Percentiles rank a stretch among this genome's conserved stretches.
Evolutionary conservation across 2,888 invertebrate species (phyloP).

Genomic region (Malacosoma neustria): DNA sequence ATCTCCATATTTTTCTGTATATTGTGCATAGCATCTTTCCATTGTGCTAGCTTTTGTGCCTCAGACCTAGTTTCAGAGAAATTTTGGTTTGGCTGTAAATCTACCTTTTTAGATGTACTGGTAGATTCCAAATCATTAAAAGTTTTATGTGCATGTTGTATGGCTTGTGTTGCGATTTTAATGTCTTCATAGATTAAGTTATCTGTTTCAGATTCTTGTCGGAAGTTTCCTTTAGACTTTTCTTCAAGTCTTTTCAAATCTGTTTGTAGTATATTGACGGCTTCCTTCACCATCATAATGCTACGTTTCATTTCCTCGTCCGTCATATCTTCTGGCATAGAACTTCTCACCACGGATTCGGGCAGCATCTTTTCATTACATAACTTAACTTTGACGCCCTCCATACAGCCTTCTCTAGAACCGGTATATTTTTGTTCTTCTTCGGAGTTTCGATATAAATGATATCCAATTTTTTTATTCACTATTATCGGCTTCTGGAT

Average conservation of each 20-base stretch:
- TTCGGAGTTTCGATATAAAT: conserved; percentile 47
- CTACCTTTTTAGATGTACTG: conserved; percentile 25
- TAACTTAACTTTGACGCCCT: conserved; percentile 50
- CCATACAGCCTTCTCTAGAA: conserved; percentile 39
- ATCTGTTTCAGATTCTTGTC: conserved; percentile 24
- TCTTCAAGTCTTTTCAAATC: conserved; percentile 40
- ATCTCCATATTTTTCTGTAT: conserved; percentile 44
- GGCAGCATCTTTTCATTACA: conserved; percentile 32
- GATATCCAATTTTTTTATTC: conserved; percentile 46
- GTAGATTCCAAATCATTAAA: conserved; percentile 39
- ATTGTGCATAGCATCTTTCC: conserved; percentile 47
- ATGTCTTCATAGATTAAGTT: conserved; percentile 43
- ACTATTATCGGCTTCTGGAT: conserved; percentile 46
- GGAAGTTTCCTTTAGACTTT: conserved; percentile 18
- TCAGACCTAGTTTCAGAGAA: conserved; percentile 27
- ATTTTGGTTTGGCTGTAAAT: conserved; percentile 21
- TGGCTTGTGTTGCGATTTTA: conserved; percentile 42
- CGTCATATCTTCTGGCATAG: conserved; percentile 22
- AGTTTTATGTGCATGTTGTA: conserved; percentile 43
- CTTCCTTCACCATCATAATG: conserved; percentile 54
- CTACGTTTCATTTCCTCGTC: conserved; percentile 49
- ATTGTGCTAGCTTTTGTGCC: conserved; percentile 42
- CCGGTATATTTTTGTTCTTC: conserved; percentile 43
- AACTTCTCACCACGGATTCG: conserved; percentile 21
- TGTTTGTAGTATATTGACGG: conserved; percentile 33